Base-by-base conservation (phyloP, 2,113 vertebrate genomes). In the Pseudopodoces humilis region DNA sequence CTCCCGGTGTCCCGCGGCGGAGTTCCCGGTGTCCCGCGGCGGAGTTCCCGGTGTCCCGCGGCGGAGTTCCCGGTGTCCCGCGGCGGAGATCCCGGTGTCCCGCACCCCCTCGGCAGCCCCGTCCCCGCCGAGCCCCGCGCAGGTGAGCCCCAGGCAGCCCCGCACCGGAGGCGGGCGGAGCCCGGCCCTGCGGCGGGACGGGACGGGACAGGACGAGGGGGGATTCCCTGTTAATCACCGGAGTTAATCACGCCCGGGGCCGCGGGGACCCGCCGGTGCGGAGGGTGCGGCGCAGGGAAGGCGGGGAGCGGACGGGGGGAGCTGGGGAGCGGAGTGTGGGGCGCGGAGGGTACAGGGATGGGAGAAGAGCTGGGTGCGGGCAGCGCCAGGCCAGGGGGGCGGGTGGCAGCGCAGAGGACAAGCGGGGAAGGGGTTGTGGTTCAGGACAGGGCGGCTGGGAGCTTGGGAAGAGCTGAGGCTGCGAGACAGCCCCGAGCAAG, bases 351-450 rank as follows among this genome's bases (percentile, higher is more conserved):
- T 10, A 35, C 47, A 11, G 27, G 7, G 30, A 22, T 25, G 81
- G 47, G 46, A 13, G 22, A 16, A 7, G 27, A 8, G 22, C 14
- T 25, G 39, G 58, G 31, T 10, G 18, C n/a, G 5, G 52, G 85
- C 31, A 8, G 14, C 13, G 43, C 49, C 5, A 12, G 77, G 30
- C 21, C 50, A 2, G 43, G 8, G 18, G 27, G 33, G 27, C n/a
- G 33, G 65, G 46, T 16, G 63, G 13, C 56, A 41, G 15, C 53
- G 1, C 16, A 15, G n/a, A 16, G 14, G 62, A 60, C 68, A 63
- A 4, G 1, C 15, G 3, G 30, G 4, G 25, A 23, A 18, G 59
- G 49, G 25, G 6, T 2, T 25, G 55, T 14, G n/a, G 7, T 6
- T 44, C 1, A 9, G 59, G 64, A 16, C 25, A 15, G 37, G 2